These are phyloP conservation scores for Adineta ricciae DNA, from an alignment of 2,888 invertebrate genomes.

Conservation along the genomic window DNA sequence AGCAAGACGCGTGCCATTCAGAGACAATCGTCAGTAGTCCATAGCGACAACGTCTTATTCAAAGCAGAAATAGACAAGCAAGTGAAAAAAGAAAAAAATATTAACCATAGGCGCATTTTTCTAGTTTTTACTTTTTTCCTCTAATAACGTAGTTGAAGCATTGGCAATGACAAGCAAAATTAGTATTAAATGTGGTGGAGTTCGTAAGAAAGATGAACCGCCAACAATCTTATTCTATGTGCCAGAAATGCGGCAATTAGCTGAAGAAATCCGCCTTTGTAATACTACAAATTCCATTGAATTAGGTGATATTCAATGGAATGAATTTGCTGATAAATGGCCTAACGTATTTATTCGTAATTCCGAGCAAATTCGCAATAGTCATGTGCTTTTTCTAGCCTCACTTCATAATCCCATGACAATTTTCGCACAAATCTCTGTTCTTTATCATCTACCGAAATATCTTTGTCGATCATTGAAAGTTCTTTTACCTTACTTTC, in stretches of 20 bases:
- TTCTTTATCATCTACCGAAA: slow-evolving; percentile 37
- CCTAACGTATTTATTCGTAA: slow-evolving; percentile 50
- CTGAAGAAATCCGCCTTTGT: background rate
- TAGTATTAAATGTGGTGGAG: too few species aligned
- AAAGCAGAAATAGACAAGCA: too few species aligned
- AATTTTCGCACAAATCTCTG: slow-evolving; percentile 50
- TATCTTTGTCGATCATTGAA: slow-evolving; percentile 49
- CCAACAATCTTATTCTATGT: background rate
- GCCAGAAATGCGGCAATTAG: background rate
- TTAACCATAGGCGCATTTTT: too few species aligned
- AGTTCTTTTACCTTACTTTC: slow-evolving; percentile 50
- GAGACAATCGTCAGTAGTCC: too few species aligned
- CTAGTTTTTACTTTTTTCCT: too few species aligned
- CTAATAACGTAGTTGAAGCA: too few species aligned
- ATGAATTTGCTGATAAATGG: slow-evolving; percentile 48
- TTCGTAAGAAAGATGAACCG: background rate
- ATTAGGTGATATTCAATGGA: slow-evolving; percentile 43
- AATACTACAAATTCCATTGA: background rate
- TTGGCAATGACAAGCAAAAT: too few species aligned
- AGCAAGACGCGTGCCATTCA: too few species aligned
- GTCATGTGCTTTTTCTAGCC: slow-evolving; percentile 49
- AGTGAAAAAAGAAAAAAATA: too few species aligned
- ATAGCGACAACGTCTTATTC: too few species aligned
- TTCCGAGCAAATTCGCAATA: slow-evolving; percentile 48
- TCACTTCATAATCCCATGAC: slow-evolving; percentile 49